Percentiles rank a stretch among this genome's conserved stretches.
These are phyloP conservation scores for Baccha elongata DNA, from an alignment of 2,888 invertebrate species.

Conservation along the genomic window DNA sequence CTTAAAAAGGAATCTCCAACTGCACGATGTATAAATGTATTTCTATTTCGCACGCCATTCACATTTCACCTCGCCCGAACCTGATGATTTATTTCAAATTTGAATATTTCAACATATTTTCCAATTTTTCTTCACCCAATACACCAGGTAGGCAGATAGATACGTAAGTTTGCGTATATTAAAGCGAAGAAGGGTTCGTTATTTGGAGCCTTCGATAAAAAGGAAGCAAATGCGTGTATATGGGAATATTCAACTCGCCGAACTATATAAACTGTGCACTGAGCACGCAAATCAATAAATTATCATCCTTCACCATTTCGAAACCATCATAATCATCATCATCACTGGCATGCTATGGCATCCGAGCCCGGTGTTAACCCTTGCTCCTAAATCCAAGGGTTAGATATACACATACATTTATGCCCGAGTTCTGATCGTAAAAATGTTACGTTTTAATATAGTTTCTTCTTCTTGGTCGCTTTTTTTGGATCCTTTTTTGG, in stretches of 20 bases:
- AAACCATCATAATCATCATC: conserved; percentile 59
- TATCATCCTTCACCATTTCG: conserved; percentile 64
- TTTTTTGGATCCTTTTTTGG: conserved; percentile 63
- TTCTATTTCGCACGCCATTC: conserved; percentile 66
- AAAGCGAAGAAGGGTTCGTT: conserved; percentile 13
- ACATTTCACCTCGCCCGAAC: conserved; percentile 62
- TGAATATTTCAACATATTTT: conserved; percentile 73
- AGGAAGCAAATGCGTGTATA: conserved; percentile 25
- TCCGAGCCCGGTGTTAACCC: conserved; percentile 34
- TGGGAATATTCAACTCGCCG: conserved; percentile 25
- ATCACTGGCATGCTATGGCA: conserved; percentile 51
- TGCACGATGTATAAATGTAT: conserved; percentile 46
- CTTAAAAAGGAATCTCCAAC: conserved; percentile 28
- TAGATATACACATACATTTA: conserved; percentile 10
- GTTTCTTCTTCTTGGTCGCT: conserved; percentile 29
- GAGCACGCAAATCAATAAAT: conserved; percentile 73
- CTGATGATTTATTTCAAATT: conserved; percentile 72
- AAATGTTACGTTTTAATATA: conserved; percentile 57
- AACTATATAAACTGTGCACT: conserved; percentile 58
- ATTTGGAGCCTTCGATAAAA: conserved; percentile 6
- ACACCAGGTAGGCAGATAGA: too few relatives aligned
- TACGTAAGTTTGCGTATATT: not conserved
- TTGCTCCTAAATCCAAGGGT: conserved; percentile 47
- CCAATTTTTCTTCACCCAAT: conserved; percentile 59
- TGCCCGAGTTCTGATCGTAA: conserved; percentile 65